Percentiles rank a stretch among this genome's conserved stretches.
phyloP scores from a whole-genome alignment of 2,113 vertebrate genomes.

The Morone chrysops region DNA sequence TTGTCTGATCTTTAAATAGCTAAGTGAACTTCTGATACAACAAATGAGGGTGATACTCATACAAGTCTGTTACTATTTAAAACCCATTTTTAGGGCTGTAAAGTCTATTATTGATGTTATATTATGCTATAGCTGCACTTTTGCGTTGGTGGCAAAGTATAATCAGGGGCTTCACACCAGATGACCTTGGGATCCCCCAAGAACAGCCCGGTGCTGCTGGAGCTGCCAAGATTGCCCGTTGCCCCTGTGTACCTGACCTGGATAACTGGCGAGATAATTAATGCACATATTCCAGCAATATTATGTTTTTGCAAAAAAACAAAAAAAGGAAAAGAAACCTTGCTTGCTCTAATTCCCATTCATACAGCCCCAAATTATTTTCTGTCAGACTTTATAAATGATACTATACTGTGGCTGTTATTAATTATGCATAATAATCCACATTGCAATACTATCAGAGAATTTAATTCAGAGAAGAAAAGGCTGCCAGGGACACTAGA shows the following conservation, averaged over 20 bases:
- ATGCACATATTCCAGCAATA: conserved; percentile 13
- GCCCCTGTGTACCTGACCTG: conserved; percentile 8
- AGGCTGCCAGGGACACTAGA: conserved; percentile 23
- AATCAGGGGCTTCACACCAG: conserved; percentile 5
- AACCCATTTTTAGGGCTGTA: background rate
- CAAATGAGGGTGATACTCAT: background rate
- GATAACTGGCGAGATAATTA: conserved; percentile 41
- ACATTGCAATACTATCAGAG: conserved; percentile 42
- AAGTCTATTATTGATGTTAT: background rate
- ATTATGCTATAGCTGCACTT: background rate
- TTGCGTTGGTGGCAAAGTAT: conserved; percentile 30
- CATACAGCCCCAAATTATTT: conserved; percentile 39
- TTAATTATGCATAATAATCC: conserved; percentile 64
- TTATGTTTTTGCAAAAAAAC: background rate
- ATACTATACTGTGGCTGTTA: conserved; percentile 27
- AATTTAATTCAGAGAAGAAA: conserved; percentile 52
- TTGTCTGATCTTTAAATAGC: conserved; percentile 32
- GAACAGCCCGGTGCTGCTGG: background rate
- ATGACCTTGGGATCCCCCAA: conserved; percentile 19
- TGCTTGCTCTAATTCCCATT: conserved; percentile 20
- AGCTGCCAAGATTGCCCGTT: background rate
- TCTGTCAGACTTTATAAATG: conserved; percentile 56
- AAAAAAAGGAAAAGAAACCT: no score
- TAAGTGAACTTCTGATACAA: conserved; percentile 5
- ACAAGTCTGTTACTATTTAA: background rate